These are phyloP conservation scores for Aurelia coerulea DNA, from an alignment of 30 jellyfish, hydroid and myxozoan genomes.

Conservation along the genomic window DNA sequence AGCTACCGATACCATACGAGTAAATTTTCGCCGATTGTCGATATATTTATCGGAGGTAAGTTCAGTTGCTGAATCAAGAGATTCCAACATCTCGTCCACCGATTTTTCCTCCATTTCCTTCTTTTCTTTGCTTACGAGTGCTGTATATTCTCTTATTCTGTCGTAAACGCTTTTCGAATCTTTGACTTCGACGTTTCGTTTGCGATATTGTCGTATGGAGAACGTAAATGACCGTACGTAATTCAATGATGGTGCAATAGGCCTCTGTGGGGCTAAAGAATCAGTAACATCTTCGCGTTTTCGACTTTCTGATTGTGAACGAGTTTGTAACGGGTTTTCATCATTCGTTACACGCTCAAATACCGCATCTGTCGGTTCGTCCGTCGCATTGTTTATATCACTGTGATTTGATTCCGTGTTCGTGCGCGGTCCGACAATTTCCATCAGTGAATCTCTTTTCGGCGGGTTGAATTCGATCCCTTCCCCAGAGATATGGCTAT, in stretches of 20 bases:
- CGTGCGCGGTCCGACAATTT: background rate
- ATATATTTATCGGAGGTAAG: slow-evolving; percentile 49
- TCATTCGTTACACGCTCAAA: background rate
- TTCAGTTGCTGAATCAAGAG: slow-evolving; percentile 60
- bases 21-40: slow-evolving; percentile 61
- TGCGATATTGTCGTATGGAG: slow-evolving; percentile 64
- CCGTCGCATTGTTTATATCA: background rate
- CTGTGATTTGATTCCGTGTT: background rate
- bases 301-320: background rate
- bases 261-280: slow-evolving; percentile 25
- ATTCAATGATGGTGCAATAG: slow-evolving; percentile 70
- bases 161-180: slow-evolving; percentile 81
- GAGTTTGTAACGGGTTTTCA: background rate
- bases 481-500: slow-evolving; percentile 28
- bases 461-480: slow-evolving; percentile 35
- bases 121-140: slow-evolving; percentile 69
- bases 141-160: slow-evolving; percentile 71
- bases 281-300: slow-evolving; percentile 12
- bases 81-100: slow-evolving; percentile 77
- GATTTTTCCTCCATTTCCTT: slow-evolving; percentile 35
- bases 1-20: slow-evolving; percentile 49
- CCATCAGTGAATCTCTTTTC: slow-evolving; percentile 3
- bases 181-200: slow-evolving; percentile 46
- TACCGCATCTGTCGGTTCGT: background rate
- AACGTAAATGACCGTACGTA: slow-evolving; percentile 67